Conservation (phyloP, 2,113 vertebrate species). For the Scartelaos histophorus region DNA sequence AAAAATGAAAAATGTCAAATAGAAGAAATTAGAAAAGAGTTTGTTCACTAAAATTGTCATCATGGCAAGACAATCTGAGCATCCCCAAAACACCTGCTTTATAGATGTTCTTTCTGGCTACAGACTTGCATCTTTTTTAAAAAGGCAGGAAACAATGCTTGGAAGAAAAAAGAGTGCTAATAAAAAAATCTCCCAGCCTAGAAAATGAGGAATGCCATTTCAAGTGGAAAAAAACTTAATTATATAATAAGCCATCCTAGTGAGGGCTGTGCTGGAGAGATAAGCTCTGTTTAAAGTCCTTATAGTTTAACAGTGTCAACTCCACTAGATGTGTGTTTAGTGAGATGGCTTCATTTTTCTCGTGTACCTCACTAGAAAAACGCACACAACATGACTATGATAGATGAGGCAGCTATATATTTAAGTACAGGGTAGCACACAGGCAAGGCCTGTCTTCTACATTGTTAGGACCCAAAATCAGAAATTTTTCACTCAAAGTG, state of each 20-base stretch:
- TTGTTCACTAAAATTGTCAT: not conserved
- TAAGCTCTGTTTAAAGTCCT: constrained; percentile 66
- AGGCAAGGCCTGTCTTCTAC: constrained; percentile 23
- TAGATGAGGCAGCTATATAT: constrained; percentile 34
- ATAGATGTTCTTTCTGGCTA: constrained; percentile 56
- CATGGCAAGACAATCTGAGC: not conserved
- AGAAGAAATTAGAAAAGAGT: not conserved
- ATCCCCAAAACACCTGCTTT: constrained; percentile 42
- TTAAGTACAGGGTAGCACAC: constrained; percentile 25
- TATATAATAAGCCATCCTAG: constrained; percentile 68
- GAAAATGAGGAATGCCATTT: constrained; percentile 73
- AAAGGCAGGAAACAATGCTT: constrained; percentile 48
- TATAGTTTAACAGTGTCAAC: constrained; percentile 56
- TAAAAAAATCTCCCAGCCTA: constrained; percentile 70
- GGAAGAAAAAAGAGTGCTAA: constrained; percentile 25
- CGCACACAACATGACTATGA: constrained; percentile 29
- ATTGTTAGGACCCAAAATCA: constrained; percentile 37
- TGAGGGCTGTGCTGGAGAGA: constrained; percentile 65
- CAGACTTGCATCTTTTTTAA: constrained; percentile 58
- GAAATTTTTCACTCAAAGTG: too few relatives aligned
- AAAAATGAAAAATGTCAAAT: not conserved
- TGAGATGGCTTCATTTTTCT: constrained; percentile 53
- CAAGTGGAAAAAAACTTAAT: constrained; percentile 69
- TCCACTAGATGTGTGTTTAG: constrained; percentile 53
- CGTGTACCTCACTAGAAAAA: constrained; percentile 25